Evolutionary conservation across 2,888 invertebrate species (phyloP).

Genomic region (Hofmannophila pseudospretella): DNA sequence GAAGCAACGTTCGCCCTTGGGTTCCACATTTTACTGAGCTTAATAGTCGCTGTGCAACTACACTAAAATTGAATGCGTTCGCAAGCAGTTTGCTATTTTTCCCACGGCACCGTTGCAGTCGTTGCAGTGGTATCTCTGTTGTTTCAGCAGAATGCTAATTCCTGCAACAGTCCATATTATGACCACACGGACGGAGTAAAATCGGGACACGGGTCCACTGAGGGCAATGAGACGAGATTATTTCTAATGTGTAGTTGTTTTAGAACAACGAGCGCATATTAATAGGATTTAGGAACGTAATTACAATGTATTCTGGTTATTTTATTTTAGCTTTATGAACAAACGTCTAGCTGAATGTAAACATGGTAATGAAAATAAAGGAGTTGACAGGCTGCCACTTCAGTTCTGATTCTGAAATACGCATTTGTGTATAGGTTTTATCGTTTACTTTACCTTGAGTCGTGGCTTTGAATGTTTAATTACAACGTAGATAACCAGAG

Average conservation of each 20-base stretch:
- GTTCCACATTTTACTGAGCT: constrained; percentile 18
- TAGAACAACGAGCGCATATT: no score
- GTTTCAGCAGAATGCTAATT: constrained; percentile 26
- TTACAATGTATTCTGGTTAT: no score
- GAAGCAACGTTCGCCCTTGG: constrained; percentile 36
- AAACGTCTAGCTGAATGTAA: no score
- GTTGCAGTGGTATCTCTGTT: constrained; percentile 33
- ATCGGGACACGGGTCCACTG: neutral
- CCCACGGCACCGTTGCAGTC: constrained; percentile 27
- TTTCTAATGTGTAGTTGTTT: neutral
- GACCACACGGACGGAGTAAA: neutral
- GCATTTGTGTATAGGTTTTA: no score
- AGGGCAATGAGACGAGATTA: neutral
- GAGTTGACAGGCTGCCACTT: constrained; percentile 24
- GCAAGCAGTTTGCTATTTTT: constrained; percentile 12
- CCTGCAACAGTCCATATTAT: neutral
- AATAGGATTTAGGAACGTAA: no score
- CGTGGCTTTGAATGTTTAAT: no score
- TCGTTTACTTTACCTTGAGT: no score
- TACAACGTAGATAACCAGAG: no score
- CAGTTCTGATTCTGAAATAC: constrained; percentile 5
- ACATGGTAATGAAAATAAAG: no score
- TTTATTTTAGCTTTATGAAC: no score
- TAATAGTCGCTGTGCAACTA: neutral
- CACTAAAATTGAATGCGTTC: constrained; percentile 5